phyloP scores from a whole-genome alignment of 2,797 vertebrate genomes.

The Mastacembelus armatus region DNA sequence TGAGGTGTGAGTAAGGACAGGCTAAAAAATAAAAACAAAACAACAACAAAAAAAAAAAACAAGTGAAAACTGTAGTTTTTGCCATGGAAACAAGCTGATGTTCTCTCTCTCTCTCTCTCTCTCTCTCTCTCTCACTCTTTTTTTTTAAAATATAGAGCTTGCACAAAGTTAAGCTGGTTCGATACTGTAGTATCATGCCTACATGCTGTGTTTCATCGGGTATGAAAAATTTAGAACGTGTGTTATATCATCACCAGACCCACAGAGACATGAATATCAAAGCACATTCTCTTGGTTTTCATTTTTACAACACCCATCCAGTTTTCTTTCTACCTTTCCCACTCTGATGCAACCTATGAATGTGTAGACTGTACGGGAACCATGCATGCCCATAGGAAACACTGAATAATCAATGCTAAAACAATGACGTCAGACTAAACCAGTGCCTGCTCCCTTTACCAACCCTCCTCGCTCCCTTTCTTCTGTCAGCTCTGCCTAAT shows the following conservation, averaged over 20 bases:
- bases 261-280: slow-evolving; percentile 73
- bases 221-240: slow-evolving; percentile 75
- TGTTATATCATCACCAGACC: slow-evolving; percentile 74
- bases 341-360: slow-evolving; percentile 53
- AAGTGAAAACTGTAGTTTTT: slow-evolving; percentile 20
- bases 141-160: slow-evolving; percentile 15
- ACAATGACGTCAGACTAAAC: slow-evolving; percentile 47
- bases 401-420: slow-evolving; percentile 45
- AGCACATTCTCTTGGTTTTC: slow-evolving; percentile 65
- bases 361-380: slow-evolving; percentile 36
- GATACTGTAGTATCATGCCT: slow-evolving; percentile 64
- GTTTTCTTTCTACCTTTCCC: slow-evolving; percentile 59
- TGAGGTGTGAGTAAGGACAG: slow-evolving; percentile 33
- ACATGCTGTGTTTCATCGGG: slow-evolving; percentile 76
- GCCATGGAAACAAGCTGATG: slow-evolving; percentile 56
- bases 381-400: slow-evolving; percentile 11
- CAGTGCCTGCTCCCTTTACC: slow-evolving; percentile 11
- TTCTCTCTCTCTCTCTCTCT: slow-evolving; percentile 22
- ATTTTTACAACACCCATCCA: slow-evolving; percentile 58
- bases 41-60: slow-evolving; percentile 19
- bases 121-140: slow-evolving; percentile 11
- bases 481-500: slow-evolving; percentile 44
- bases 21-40: slow-evolving; percentile 20
- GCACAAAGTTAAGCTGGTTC: slow-evolving; percentile 53
- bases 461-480: slow-evolving; percentile 3